Base-by-base conservation (phyloP, 2,888 invertebrate genomes). In the Platycnemis pennipes region DNA sequence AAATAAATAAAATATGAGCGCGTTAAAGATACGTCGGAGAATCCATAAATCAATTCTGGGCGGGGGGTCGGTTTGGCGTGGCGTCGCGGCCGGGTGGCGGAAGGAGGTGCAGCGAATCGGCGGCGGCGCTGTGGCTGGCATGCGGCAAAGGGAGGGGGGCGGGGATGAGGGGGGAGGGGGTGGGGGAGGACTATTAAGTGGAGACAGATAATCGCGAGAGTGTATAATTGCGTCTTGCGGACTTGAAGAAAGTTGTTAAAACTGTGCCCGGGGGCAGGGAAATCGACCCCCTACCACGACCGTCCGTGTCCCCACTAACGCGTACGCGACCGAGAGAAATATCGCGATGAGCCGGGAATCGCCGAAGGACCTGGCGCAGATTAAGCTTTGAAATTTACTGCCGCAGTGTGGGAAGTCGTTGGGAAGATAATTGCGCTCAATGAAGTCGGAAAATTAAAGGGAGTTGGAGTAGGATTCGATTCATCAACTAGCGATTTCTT, bases 1-100 rank as follows among this genome's bases (percentile, higher is more conserved):
- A 77, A 77, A 77, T 77, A 77, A 77, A 77, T 37, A 77, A 77
- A 77, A 77, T 77, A 77, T 77, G 77, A 77, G 31, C n/a, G 77
- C 37, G 77, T 77, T 37, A 77, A 77, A 77, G 77, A 77, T 77
- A 77, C 77, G 77, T 26, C n/a, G 77, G 77, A 13, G 77, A 37
- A 77, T 77, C 77, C 77, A 77, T 77, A 77, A 77, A 77, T 77
- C 77, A 77, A 77, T 77, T 77, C 31, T 8, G 8, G 22, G 77
- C 16, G 1, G 37, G 37, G 31, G 63, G 3, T 22, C 31, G 69
- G n/a, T n/a, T n/a, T 26, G 77, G 31, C 77, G 77, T 8, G 77
- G 77, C 37, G 37, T 8, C 53, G 63, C 63, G 63, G 3, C n/a
- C 63, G 26, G 26, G 63, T 7, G 63, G n/a, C 77, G 77, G 77